A percentile compares a stretch with the other conserved stretches of the same genome.
Evolutionary conservation across 2,888 invertebrate genomes (phyloP).

Genomic region (Tenthredo scrophulariae): DNA sequence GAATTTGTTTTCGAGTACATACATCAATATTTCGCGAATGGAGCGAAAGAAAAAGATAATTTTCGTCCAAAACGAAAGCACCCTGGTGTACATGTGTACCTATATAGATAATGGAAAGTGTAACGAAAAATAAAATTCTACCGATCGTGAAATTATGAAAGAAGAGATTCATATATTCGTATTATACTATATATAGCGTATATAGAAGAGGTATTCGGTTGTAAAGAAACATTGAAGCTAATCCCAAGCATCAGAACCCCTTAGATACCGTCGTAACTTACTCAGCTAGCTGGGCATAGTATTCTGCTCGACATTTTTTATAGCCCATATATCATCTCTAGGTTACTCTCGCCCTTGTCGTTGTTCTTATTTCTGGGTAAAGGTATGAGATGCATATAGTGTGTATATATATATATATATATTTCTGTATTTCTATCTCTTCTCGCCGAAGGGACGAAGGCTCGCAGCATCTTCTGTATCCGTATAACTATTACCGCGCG

Average conservation of each 20-base stretch:
- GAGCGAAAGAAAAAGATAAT: no score
- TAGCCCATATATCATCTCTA: slow-evolving; percentile 68
- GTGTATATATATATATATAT: neutral
- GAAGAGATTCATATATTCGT: no score
- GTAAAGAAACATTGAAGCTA: slow-evolving; percentile 63
- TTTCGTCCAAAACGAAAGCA: no score
- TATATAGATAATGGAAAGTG: no score
- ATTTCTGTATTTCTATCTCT: neutral
- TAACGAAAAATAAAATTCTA: no score
- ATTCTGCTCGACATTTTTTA: slow-evolving; percentile 67
- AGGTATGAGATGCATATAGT: neutral
- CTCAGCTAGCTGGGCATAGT: slow-evolving; percentile 44
- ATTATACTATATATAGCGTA: no score
- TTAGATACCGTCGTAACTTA: slow-evolving; percentile 54
- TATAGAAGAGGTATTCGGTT: slow-evolving; percentile 46
- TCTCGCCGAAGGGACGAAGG: neutral
- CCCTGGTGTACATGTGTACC: no score
- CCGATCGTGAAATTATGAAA: no score
- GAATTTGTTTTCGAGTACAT: no score
- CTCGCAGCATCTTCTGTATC: neutral
- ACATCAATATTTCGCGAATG: no score
- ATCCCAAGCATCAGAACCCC: slow-evolving; percentile 57
- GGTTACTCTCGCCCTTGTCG: slow-evolving; percentile 50
- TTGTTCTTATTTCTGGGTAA: slow-evolving; percentile 35
- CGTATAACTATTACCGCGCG: neutral